Base-by-base conservation (phyloP, 35 echinoderm and acorn worm genomes). In the Ophiothrix spiculata region DNA sequence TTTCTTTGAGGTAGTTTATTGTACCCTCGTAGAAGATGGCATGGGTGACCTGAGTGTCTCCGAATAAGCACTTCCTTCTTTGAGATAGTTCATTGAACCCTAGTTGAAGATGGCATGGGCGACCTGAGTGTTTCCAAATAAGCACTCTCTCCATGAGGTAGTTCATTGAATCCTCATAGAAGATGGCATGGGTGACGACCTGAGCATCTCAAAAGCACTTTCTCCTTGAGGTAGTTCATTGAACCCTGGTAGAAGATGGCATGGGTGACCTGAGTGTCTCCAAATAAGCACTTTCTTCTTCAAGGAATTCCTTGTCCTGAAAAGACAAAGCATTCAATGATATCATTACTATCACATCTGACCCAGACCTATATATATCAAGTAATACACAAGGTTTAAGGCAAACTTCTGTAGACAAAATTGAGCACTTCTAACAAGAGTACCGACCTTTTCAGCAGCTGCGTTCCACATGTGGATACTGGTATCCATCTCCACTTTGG, bases 251-350 rank as follows among this genome's bases (percentile, higher is more conserved):
- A 2, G 60, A 15, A 4, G 40, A 31, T n/a, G 81, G 81, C 15
- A 84, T n/a, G 0, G 81, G 81, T 36, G 81, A 60, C 81, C 84
- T 97, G 25, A 97, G 76, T 37, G 87, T 88, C 19, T 97, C 90
- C 64, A 97, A 81, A 77, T 84, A 93, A 6, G 88, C 76, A 36
- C 87, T 93, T 64, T 97, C 95, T 79, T 97, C 95, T 78, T 97
- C 91, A 21, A 97, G 39, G 25, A 88, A 97, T 21, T 90, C 95
- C 85, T 97, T 97, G 95, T 97, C 95, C 95, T 97, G 84, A 19
- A 88, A 69, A 39, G 34, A 82, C 16, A 81, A 80, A 39, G n/a
- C 23, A 75, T 23, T 32, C 1, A 54, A 74, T 35, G 56, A 8
- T 23, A 2, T 75, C 35, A 33, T 63, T 63, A 63, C 14, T 63